phyloP scores from a whole-genome alignment of 2,113 vertebrate species.

The Donacobius atricapilla region DNA sequence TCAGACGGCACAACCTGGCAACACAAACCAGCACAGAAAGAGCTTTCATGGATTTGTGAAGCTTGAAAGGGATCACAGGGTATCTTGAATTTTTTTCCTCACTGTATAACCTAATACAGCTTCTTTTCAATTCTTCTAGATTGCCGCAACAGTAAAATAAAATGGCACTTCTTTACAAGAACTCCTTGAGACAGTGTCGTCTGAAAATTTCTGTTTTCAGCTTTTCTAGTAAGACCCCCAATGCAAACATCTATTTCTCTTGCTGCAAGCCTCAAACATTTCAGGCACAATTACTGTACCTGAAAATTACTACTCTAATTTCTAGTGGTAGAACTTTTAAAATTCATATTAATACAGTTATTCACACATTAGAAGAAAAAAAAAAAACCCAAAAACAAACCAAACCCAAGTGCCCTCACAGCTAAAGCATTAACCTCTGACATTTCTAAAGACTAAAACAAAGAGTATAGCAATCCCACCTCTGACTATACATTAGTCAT shows the following conservation, averaged over 20 bases:
- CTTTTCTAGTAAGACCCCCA: not conserved
- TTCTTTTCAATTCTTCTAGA: not conserved
- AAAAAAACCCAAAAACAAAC: not conserved
- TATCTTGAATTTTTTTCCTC: not conserved
- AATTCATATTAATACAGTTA: not conserved
- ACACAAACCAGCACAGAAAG: not conserved
- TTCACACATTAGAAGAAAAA: not conserved
- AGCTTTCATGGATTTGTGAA: not conserved
- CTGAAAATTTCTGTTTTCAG: not conserved
- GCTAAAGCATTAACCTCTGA: not conserved
- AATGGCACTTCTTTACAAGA: not conserved
- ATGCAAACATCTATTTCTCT: not conserved
- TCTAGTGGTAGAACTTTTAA: not conserved
- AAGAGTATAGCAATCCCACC: not conserved
- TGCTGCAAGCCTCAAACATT: not conserved
- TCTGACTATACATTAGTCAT: accelerated
- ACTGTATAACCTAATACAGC: not conserved
- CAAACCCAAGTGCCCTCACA: not conserved
- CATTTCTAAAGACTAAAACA: not conserved
- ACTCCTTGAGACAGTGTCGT: not conserved
- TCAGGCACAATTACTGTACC: not conserved
- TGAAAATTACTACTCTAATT: not conserved
- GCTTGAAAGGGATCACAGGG: not conserved
- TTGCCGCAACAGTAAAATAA: not conserved
- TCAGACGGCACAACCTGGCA: constrained; percentile 89